These are phyloP conservation scores for Myotis yumanensis DNA, from an alignment of 2,113 vertebrate species.

Conservation along the genomic window DNA sequence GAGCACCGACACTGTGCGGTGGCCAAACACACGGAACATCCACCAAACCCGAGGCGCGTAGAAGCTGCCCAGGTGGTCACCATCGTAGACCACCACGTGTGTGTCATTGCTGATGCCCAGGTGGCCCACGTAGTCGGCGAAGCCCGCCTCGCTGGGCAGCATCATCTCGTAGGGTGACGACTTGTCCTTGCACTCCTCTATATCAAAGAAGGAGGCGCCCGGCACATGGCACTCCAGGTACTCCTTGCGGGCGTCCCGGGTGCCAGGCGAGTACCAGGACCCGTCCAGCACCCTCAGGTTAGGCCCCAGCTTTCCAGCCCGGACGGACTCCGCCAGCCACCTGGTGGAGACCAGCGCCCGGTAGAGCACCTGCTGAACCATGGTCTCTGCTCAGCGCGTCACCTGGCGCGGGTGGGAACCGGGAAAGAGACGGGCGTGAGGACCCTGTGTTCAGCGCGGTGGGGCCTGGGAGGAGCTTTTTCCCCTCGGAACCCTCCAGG, in stretches of 20 bases:
- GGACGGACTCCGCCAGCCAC: slow-evolving; percentile 90
- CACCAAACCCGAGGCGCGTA: slow-evolving; percentile 94
- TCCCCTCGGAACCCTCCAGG: not conserved
- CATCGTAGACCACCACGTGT: slow-evolving; percentile 96
- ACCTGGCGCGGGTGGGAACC: slow-evolving; percentile 55
- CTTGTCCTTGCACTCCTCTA: slow-evolving; percentile 91
- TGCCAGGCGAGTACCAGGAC: slow-evolving; percentile 91
- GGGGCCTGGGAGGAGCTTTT: not conserved
- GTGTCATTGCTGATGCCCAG: slow-evolving; percentile 91
- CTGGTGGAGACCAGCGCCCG: slow-evolving; percentile 87
- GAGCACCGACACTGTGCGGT: slow-evolving; percentile 91
- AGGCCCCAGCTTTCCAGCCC: slow-evolving; percentile 80
- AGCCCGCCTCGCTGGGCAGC: slow-evolving; percentile 88
- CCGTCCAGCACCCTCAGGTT: slow-evolving; percentile 89
- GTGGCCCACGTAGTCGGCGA: slow-evolving; percentile 88
- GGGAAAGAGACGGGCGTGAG: slow-evolving; percentile 1
- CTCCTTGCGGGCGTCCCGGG: slow-evolving; percentile 87
- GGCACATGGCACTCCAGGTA: slow-evolving; percentile 91
- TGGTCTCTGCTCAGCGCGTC: slow-evolving; percentile 55
- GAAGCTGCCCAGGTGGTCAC: slow-evolving; percentile 90
- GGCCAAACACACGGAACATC: slow-evolving; percentile 96
- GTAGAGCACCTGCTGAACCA: slow-evolving; percentile 82
- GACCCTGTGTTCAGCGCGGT: not conserved
- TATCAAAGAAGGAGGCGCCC: slow-evolving; percentile 92
- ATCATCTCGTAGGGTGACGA: slow-evolving; percentile 89